Evolutionary conservation across 2,113 vertebrate genomes (phyloP).

Genomic region (Datnioides undecimradiatus): DNA sequence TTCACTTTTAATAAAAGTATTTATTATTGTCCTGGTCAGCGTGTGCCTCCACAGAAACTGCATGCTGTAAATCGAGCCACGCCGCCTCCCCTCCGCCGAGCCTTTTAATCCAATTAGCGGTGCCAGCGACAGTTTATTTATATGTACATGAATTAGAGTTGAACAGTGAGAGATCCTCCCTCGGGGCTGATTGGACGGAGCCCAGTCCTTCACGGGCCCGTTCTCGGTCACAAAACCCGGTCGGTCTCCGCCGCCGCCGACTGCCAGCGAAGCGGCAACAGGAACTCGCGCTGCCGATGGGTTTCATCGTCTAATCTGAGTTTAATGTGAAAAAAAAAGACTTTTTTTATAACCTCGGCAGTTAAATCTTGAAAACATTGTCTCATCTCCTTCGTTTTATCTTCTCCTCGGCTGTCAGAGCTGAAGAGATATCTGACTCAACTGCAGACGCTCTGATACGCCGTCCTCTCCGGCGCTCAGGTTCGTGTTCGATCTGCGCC

Average conservation of each 20-base stretch:
- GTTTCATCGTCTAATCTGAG: conserved; percentile 6
- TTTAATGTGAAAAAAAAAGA: conserved; percentile 5
- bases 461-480: conserved; percentile 19
- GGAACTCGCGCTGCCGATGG: conserved; percentile 2
- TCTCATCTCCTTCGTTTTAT: conserved; percentile 9
- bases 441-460: conserved; percentile 27
- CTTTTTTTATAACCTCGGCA: conserved; percentile 7
- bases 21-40: neutral
- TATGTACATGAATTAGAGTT: conserved; percentile 79
- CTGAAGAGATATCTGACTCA: conserved; percentile 20
- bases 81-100: conserved; percentile 35
- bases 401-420: conserved; percentile 12
- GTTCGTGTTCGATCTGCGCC: conserved; percentile 32
- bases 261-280: neutral
- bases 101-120: conserved; percentile 80
- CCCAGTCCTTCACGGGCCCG: conserved; percentile 61
- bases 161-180: conserved; percentile 68
- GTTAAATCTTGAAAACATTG: neutral
- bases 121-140: conserved; percentile 74
- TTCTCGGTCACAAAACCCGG: conserved; percentile 42
- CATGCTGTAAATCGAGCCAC: conserved; percentile 39
- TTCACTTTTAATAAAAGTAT: no score
- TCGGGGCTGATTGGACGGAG: conserved; percentile 62
- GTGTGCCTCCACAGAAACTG: neutral
- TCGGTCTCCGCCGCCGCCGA: conserved; percentile 3